Evolutionary conservation across 2,797 vertebrate genomes (phyloP).

Genomic region (Xiphorhynchus erythropygius): DNA sequence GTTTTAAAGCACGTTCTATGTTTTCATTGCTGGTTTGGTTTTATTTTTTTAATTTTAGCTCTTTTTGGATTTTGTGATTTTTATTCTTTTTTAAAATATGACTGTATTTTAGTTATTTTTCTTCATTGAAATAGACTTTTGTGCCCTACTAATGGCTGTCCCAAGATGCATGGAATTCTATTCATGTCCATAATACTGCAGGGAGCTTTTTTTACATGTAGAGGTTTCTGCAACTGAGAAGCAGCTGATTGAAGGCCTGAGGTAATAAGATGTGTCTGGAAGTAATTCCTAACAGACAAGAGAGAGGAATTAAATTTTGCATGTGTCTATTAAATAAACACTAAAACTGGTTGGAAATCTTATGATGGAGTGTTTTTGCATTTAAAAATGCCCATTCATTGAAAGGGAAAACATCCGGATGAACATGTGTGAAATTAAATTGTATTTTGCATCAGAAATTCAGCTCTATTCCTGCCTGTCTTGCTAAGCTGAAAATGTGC

Average conservation of each 20-base stretch:
- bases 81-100: background rate
- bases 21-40: background rate
- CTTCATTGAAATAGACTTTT: constrained; percentile 30
- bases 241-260: constrained; percentile 9
- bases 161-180: constrained; percentile 7
- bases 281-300: constrained; percentile 33
- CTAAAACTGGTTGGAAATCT: background rate
- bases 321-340: background rate
- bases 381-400: background rate
- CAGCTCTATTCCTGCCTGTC: background rate
- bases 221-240: constrained; percentile 14
- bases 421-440: background rate
- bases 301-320: constrained; percentile 16
- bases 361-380: background rate
- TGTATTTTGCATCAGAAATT: background rate
- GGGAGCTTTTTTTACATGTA: background rate
- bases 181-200: background rate
- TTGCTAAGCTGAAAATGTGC: background rate
- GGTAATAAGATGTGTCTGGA: background rate
- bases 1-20: background rate
- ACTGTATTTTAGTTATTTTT: background rate
- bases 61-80: background rate
- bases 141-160: background rate
- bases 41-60: background rate
- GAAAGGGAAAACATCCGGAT: background rate